Percentiles rank a stretch among this genome's conserved stretches.
phyloP scores from a whole-genome alignment of 2,113 vertebrate genomes.

The Xiphias gladius region DNA sequence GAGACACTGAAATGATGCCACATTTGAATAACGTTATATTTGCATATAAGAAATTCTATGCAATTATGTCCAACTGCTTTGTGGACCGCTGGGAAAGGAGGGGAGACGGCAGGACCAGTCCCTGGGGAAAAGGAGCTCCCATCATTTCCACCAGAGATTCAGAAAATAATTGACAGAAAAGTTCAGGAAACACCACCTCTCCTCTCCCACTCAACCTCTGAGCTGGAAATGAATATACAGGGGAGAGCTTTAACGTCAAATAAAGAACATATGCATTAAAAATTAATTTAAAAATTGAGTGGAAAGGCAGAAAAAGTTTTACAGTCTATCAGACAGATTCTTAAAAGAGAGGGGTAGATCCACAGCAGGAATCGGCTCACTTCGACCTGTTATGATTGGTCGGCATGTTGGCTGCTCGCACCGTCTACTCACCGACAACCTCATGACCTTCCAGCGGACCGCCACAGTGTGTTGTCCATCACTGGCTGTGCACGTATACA shows the following conservation, averaged over 20 bases:
- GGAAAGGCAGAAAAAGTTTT: constrained; percentile 47
- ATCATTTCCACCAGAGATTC: constrained; percentile 1
- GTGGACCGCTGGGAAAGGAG: constrained; percentile 18
- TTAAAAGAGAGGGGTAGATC: constrained; percentile 33
- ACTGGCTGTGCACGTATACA: constrained; percentile 8
- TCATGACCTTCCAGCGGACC: constrained; percentile 22
- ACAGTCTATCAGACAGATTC: constrained; percentile 49
- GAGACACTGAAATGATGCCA: constrained; percentile 22
- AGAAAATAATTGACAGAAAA: constrained; percentile 22
- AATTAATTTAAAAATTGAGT: neutral
- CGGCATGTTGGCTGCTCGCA: constrained; percentile 5
- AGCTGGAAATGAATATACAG: constrained; percentile 15
- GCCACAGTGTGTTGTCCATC: constrained; percentile 40
- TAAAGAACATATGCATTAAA: constrained; percentile 17
- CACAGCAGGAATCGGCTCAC: constrained; percentile 43
- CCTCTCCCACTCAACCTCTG: neutral
- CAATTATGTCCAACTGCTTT: constrained; percentile 30
- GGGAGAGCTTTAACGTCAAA: neutral
- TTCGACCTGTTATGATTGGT: constrained; percentile 41
- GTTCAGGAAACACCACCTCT: neutral
- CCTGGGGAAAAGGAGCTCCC: constrained; percentile 2
- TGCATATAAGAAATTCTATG: constrained; percentile 46
- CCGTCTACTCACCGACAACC: constrained; percentile 35
- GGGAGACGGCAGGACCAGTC: neutral
- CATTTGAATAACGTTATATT: constrained; percentile 47